phyloP scores from a whole-genome alignment of 2,888 invertebrate genomes.

The Tiliacea citrago region DNA sequence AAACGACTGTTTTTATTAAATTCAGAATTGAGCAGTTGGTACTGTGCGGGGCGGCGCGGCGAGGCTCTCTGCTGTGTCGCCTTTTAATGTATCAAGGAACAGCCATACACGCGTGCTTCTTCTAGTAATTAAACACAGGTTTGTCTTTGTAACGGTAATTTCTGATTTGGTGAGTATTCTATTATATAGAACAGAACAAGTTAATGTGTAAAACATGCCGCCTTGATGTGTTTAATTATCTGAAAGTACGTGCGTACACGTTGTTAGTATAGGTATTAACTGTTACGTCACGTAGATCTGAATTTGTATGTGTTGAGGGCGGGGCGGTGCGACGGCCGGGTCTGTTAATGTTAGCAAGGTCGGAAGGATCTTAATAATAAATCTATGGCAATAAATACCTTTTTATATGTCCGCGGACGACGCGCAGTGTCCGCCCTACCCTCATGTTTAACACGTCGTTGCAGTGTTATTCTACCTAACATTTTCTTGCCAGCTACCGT shows the following conservation, averaged over 20 bases:
- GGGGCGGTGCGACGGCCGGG: slow-evolving; percentile 40
- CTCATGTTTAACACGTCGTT: slow-evolving; percentile 32
- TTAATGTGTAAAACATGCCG: slow-evolving; percentile 20
- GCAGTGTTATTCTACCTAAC: slow-evolving; percentile 26
- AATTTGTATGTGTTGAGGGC: slow-evolving; percentile 71
- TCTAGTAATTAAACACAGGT: slow-evolving; percentile 37
- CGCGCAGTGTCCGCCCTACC: slow-evolving; percentile 37
- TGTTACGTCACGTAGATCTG: slow-evolving; percentile 76
- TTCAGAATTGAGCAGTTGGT: slow-evolving; percentile 57
- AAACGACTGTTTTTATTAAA: slow-evolving; percentile 63
- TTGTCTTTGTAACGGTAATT: slow-evolving; percentile 17
- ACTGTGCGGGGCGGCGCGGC: slow-evolving; percentile 42
- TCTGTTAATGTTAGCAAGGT: slow-evolving; percentile 54
- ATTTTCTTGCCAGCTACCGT: slow-evolving; percentile 39
- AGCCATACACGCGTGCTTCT: slow-evolving; percentile 55
- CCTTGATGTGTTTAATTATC: slow-evolving; percentile 33
- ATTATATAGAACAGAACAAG: slow-evolving; percentile 16
- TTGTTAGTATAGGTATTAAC: slow-evolving; percentile 56
- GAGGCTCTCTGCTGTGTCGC: slow-evolving; percentile 40
- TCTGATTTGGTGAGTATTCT: neutral
- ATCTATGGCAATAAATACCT: slow-evolving; percentile 65
- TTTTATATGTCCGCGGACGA: slow-evolving; percentile 52
- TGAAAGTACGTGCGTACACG: slow-evolving; percentile 49
- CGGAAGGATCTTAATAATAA: slow-evolving; percentile 60
- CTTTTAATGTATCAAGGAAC: slow-evolving; percentile 43